These are phyloP conservation scores for Saxidomus purpurata DNA, from an alignment of 1,140 invertebrate genomes.

Conservation along the genomic window DNA sequence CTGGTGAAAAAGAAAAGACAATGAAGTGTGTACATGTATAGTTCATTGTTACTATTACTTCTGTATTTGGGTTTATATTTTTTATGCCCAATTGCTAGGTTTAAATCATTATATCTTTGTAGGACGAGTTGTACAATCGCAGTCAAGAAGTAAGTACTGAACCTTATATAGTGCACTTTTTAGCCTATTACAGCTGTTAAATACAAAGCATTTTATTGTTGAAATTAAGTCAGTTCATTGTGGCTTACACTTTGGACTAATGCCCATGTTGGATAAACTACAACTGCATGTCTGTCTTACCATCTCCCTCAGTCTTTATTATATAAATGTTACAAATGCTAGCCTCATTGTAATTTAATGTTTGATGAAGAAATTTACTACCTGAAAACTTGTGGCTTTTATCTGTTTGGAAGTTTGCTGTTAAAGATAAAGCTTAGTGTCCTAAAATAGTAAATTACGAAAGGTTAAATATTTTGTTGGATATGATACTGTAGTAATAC, in stretches of 20 bases:
- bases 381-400: too few relatives aligned
- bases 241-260: neutral
- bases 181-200: constrained; percentile 3
- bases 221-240: constrained; percentile 5
- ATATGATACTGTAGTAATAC: too few relatives aligned
- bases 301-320: too few relatives aligned
- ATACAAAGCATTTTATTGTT: constrained; percentile 17
- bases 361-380: too few relatives aligned
- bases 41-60: neutral
- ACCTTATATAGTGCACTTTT: constrained; percentile 58
- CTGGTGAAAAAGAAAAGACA: constrained; percentile 8
- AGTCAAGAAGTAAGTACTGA: constrained; percentile 68
- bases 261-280: neutral
- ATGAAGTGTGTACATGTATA: neutral
- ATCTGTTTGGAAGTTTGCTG: too few relatives aligned
- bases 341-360: too few relatives aligned
- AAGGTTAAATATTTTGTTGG: too few relatives aligned
- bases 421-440: too few relatives aligned
- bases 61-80: neutral
- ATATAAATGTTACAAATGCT: too few relatives aligned
- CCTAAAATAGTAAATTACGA: too few relatives aligned
- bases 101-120: constrained; percentile 62
- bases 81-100: constrained; percentile 43
- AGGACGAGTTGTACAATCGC: constrained; percentile 68
- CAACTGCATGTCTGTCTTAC: neutral